These are phyloP conservation scores for Luperina testacea DNA, from an alignment of 2,888 invertebrate genomes.

Conservation along the genomic window DNA sequence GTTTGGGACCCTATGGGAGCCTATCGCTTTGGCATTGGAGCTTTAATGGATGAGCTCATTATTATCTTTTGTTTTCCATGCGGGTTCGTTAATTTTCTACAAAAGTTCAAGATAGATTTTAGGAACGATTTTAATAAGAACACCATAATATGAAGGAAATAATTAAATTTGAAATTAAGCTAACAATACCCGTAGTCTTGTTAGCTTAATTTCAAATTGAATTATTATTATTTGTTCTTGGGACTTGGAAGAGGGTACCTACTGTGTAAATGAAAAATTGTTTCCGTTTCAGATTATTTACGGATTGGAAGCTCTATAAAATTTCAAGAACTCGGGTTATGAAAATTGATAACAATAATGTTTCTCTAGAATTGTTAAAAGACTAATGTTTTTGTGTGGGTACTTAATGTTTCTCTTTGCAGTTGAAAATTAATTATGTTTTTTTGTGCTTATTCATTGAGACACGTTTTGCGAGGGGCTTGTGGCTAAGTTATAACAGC, in stretches of 20 bases:
- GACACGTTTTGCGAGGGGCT: too few relatives aligned
- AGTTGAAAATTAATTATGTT: neutral
- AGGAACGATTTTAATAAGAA: constrained; percentile 33
- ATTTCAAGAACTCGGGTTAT: neutral
- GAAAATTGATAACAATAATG: neutral
- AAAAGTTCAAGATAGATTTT: constrained; percentile 19
- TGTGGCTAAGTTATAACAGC: too few relatives aligned
- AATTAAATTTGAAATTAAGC: too few relatives aligned
- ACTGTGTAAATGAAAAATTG: neutral
- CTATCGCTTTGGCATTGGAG: constrained; percentile 10
- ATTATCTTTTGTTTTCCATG: constrained; percentile 45
- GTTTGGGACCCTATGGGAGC: neutral
- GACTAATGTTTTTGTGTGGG: neutral
- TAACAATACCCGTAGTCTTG: neutral
- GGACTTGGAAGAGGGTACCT: neutral
- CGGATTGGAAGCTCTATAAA: neutral
- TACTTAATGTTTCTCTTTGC: neutral
- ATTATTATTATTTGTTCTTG: neutral
- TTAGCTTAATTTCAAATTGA: neutral
- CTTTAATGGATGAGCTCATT: constrained; percentile 49
- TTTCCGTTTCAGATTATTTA: neutral
- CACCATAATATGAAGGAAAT: neutral
- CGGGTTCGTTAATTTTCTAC: constrained; percentile 5
- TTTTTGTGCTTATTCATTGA: neutral
- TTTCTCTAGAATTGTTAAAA: neutral